phyloP scores from a whole-genome alignment of 2,113 vertebrate genomes.

The Neopipo cinnamomea region DNA sequence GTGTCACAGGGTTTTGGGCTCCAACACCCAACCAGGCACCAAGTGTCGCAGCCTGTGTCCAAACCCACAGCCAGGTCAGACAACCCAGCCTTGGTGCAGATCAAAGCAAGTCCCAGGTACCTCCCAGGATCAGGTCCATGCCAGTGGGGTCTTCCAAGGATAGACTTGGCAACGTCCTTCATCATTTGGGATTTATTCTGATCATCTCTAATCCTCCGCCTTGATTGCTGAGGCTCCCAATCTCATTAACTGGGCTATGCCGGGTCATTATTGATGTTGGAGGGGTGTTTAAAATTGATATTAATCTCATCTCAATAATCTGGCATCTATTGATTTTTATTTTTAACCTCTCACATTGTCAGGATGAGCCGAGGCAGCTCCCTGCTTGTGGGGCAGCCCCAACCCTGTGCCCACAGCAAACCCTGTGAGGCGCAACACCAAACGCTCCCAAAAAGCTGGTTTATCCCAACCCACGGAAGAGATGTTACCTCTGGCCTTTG shows the following conservation, averaged over 20 bases:
- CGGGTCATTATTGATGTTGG: not conserved
- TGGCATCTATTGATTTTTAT: conserved; percentile 68
- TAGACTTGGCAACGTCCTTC: conserved; percentile 14
- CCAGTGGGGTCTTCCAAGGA: conserved; percentile 47
- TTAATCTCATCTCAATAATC: conserved; percentile 70
- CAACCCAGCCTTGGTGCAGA: accelerated
- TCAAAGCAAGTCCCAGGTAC: not conserved
- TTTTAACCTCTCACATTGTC: conserved; percentile 61
- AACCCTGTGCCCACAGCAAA: not conserved
- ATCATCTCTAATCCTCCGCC: conserved; percentile 53
- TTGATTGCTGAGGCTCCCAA: conserved; percentile 56
- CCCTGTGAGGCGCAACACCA: accelerated
- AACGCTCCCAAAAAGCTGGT: not conserved
- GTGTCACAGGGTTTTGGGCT: accelerated
- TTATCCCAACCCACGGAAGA: not conserved
- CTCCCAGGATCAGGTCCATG: not conserved
- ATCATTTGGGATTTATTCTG: conserved; percentile 63
- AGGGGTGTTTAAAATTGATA: conserved; percentile 58
- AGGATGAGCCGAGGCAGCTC: not conserved
- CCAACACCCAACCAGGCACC: not conserved
- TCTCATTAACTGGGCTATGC: conserved; percentile 60
- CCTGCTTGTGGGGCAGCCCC: not conserved
- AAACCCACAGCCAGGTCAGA: not conserved
- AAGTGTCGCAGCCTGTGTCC: not conserved
- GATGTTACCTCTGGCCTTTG: not conserved